Base-by-base conservation (phyloP, 2,113 vertebrate species). In the Numida meleagris region DNA sequence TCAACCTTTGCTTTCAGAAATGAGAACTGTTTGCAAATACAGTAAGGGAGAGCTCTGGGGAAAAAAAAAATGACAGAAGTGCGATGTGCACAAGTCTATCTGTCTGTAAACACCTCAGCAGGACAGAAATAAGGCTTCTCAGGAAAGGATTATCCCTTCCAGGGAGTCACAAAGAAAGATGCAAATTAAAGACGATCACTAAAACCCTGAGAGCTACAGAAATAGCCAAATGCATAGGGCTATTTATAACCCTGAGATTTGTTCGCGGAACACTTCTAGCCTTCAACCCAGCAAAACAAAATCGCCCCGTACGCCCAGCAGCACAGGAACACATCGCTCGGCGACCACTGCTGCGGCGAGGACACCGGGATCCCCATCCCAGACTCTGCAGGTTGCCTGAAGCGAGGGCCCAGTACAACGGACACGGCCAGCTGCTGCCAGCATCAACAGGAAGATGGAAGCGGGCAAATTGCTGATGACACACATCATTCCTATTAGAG, bases 81-180 rank as follows among this genome's bases (percentile, higher is more conserved):
- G 24, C 6, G 33, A 65, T n/a, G 6, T 43, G 34, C 0, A 0
- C 18, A 42, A 12, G 21, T 13, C 81, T 23, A 50, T 43, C 14
- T 3, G 8, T 27, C 82, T 50, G 68, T 75, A 70, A 87, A 92
- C 65, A 78, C 53, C 62, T 67, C 48, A 70, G 16, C n/a, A 38
- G 42, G 93, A 91, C 21, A 90, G 38, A 94, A 95, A 53, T 33
- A 89, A 93, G 33, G 33, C 74, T 95, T 73, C 94, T 57, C 58
- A 94, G 77, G 73, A 89, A 66, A 88, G 59, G 62, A 93, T 79
- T 83, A 88, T 74, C 79, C 38, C 77, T 87, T 72, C 82, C 71
- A 82, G 24, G 53, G 33, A 90, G 40, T 53, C 34, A 62, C 23
- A 86, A 72, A 66, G 48, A 75, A 95, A 94, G 57, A 66, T 31